Evolutionary conservation across 2,113 vertebrate genomes (phyloP).

Genomic region (Gasterosteus nipponicus): DNA sequence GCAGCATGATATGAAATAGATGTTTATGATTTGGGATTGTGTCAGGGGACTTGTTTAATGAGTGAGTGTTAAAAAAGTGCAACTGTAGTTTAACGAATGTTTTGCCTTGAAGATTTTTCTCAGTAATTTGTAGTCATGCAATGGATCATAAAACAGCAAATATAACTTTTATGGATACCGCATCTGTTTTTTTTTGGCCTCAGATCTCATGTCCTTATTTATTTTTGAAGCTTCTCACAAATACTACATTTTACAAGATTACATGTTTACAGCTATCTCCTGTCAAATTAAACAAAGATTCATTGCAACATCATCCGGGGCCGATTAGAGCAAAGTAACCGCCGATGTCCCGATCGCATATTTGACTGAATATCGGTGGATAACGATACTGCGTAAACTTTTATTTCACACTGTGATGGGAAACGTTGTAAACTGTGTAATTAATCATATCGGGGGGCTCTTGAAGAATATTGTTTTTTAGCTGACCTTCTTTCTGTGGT

Average conservation of each 20-base stretch:
- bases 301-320: neutral
- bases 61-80: neutral
- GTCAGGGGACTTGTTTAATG: neutral
- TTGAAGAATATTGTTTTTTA: neutral
- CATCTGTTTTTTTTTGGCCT: neutral
- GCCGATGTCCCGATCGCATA: neutral
- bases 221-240: neutral
- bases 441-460: neutral
- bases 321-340: neutral
- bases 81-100: neutral
- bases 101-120: constrained; percentile 1
- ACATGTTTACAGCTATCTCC: neutral
- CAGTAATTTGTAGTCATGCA: neutral
- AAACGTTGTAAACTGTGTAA: neutral
- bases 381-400: neutral
- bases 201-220: neutral
- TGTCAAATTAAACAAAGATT: neutral
- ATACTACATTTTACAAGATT: neutral
- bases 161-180: neutral
- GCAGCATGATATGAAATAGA: neutral
- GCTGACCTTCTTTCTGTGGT: neutral
- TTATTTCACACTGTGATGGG: neutral
- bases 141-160: no score
- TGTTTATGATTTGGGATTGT: neutral
- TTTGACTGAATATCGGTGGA: neutral